Evolutionary conservation across 2,888 invertebrate species (phyloP), one percentile per base, ranked within the genome.

Genomic region (Drosophila fulvimacula): DNA sequence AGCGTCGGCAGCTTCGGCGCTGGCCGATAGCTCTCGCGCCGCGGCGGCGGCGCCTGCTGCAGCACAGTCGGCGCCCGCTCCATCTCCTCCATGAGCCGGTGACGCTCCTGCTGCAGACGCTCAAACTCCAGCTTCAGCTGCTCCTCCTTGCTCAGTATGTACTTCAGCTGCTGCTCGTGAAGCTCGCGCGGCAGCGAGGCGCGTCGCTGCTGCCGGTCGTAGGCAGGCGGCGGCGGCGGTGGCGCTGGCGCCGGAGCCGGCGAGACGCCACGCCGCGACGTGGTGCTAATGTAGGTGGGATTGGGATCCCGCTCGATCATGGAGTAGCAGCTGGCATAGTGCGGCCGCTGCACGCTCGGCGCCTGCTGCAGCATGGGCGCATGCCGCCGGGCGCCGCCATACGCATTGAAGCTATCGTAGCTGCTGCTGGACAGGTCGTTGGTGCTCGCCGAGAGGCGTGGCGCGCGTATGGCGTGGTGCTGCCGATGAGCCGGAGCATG

Each of bases 161-260:
- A 94, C 85, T 95, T 94, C 92, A 95, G 94, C 94, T 88, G 92
- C 56, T 91, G 89, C n/a, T 92, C 91, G 53, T 91, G 91, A 32
- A 95, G 90, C 84, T 95, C 95, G 82, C 95, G 94, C 0, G 95
- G 95, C 53, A 95, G 91, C 17, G 95, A 95, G 9, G 94, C 93
- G 56, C 94, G 90, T 10, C 91, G 68, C 53, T 82, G 79, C 58
- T 79, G 80, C 27, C 84, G 34, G 11, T 86, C 88, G n/a, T 88
- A 88, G 15, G 87, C 82, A 0, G 86, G 87, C 2, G 82, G 84
- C 10, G 27, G 27, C 6, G 27, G 27, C 27, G 27, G 6, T 70
- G 75, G 1, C 55, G 21, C 0, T 0, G 32, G 75, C 9, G 27
- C 55, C 6, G 77, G 70, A 1, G 74, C 65, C 3, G 90, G 90